A percentile compares a stretch with the other conserved stretches of the same genome.
These are phyloP conservation scores for Acleris holmiana DNA, from an alignment of 2,888 invertebrate genomes.

Conservation along the genomic window DNA sequence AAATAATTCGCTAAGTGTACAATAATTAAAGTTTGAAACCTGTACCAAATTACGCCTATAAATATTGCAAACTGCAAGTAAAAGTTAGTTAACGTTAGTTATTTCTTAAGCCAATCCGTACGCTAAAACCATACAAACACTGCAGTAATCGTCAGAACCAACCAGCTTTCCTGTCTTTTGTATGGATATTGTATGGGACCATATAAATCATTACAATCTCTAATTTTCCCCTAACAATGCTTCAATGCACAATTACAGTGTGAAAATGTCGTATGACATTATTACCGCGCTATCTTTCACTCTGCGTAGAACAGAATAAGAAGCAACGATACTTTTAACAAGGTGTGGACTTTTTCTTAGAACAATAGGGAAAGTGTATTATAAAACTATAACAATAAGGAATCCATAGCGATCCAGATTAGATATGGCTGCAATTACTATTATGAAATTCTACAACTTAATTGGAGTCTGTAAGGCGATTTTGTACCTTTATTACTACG, in stretches of 20 bases:
- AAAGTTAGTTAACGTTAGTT: no score
- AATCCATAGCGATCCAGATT: conserved; percentile 15
- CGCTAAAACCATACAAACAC: no score
- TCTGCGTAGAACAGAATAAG: conserved; percentile 11
- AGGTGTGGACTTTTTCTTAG: conserved; percentile 8
- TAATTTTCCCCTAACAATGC: neutral
- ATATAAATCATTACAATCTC: neutral
- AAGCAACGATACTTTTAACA: conserved; percentile 17
- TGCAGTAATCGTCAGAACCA: neutral
- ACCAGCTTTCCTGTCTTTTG: neutral
- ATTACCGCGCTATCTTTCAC: conserved; percentile 4
- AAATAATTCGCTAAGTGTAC: no score
- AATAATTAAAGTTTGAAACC: no score
- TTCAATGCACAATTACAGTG: conserved; percentile 1
- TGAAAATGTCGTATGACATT: neutral
- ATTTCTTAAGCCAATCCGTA: no score
- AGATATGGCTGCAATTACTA: conserved; percentile 17
- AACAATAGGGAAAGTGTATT: conserved; percentile 38
- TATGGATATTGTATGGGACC: neutral
- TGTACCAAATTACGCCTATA: no score
- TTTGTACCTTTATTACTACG: neutral
- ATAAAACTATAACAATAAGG: conserved; percentile 27
- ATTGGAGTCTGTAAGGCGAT: conserved; percentile 1
- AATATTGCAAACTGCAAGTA: no score
- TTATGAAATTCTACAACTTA: conserved; percentile 10